Percentiles rank a stretch among this genome's conserved stretches.
phyloP scores from a whole-genome alignment of 2,888 invertebrate species.

The Leptinotarsa tumamoca region DNA sequence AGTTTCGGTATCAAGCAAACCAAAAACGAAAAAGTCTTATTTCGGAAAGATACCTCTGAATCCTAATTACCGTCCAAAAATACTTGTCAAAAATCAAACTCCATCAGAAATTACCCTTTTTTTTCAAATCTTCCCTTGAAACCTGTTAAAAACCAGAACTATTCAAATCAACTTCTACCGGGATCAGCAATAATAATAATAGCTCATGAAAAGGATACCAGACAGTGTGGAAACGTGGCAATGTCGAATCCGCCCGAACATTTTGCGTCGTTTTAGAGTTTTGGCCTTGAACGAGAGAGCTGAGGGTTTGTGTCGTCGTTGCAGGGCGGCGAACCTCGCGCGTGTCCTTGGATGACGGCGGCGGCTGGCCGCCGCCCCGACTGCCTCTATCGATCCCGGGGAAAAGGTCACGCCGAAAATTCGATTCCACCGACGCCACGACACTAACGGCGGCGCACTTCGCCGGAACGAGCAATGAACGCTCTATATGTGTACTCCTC shows the following conservation, averaged over 20 bases:
- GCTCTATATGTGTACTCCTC: not conserved
- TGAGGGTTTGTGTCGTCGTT: slow-evolving; percentile 17
- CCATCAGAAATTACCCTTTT: no score
- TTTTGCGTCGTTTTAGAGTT: slow-evolving; percentile 17
- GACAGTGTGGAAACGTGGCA: not conserved
- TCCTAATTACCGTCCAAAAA: no score
- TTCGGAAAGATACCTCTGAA: no score
- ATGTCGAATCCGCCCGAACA: slow-evolving; percentile 6
- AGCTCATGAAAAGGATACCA: not conserved
- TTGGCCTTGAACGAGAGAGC: slow-evolving; percentile 26
- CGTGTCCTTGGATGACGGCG: slow-evolving; percentile 27
- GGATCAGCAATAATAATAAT: no score
- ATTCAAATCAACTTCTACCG: not conserved
- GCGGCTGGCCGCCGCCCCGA: slow-evolving; percentile 19
- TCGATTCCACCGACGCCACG: slow-evolving; percentile 11
- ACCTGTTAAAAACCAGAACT: no score
- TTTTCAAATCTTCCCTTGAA: no score
- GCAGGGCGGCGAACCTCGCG: slow-evolving; percentile 20
- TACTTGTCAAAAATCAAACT: no score
- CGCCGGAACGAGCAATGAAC: slow-evolving; percentile 18
- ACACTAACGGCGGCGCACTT: not conserved
- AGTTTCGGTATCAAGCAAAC: no score
- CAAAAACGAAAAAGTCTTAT: no score
- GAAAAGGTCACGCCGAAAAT: slow-evolving; percentile 26
- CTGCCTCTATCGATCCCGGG: slow-evolving; percentile 18